phyloP scores from a whole-genome alignment of 1,140 invertebrate species.

The Drosophila prosaltans region DNA sequence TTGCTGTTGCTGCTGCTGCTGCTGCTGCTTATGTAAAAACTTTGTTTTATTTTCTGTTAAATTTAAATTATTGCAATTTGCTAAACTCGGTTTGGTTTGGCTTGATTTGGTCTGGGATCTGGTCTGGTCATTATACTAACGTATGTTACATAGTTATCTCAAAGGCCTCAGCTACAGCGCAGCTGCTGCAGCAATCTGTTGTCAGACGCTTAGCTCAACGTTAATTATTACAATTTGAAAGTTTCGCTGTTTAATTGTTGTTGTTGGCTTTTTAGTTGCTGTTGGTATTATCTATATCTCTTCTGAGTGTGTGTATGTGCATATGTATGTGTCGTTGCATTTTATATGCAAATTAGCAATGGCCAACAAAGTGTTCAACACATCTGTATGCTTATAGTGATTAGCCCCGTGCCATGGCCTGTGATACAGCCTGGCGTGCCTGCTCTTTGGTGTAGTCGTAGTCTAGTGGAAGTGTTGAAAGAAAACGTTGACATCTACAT shows the following conservation, averaged over 20 bases:
- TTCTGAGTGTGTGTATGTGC: too few relatives aligned
- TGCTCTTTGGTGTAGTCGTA: slow-evolving; percentile 12
- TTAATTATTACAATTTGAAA: slow-evolving; percentile 61
- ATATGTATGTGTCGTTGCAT: slow-evolving; percentile 41
- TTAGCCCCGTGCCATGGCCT: slow-evolving; percentile 38
- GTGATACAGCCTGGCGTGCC: slow-evolving; percentile 1
- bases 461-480: not conserved
- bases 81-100: slow-evolving; percentile 23
- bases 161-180: not conserved
- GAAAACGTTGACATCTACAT: slow-evolving; percentile 1
- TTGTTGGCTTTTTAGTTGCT: slow-evolving; percentile 10
- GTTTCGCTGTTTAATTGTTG: slow-evolving; percentile 61
- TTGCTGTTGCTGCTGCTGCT: not conserved
- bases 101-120: slow-evolving; percentile 8
- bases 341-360: slow-evolving; percentile 68
- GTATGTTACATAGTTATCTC: slow-evolving; percentile 2
- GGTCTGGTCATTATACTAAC: slow-evolving; percentile 39
- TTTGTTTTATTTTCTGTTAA: slow-evolving; percentile 47
- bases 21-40: slow-evolving; percentile 52
- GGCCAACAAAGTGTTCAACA: slow-evolving; percentile 38
- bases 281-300: slow-evolving; percentile 26
- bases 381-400: slow-evolving; percentile 38
- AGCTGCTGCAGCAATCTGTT: not conserved
- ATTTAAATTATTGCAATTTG: slow-evolving; percentile 75
- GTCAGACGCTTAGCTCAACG: not conserved